A percentile compares a stretch with the other conserved stretches of the same genome.
These are phyloP conservation scores for Girardia tigrina DNA, from an alignment of 2,888 invertebrate genomes.

Conservation along the genomic window DNA sequence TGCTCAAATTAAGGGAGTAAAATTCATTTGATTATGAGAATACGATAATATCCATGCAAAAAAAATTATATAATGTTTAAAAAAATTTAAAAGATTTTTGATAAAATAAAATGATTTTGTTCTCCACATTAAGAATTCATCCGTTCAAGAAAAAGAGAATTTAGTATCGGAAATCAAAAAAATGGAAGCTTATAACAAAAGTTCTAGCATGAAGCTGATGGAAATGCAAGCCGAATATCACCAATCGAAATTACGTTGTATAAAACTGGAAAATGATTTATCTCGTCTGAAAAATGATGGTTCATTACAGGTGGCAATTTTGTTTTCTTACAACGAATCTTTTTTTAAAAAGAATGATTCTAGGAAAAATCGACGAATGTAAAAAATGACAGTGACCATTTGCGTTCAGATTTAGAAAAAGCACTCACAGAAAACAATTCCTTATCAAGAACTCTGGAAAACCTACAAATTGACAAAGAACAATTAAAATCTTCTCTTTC, in stretches of 20 bases:
- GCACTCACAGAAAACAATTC: not conserved
- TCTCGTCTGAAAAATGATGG: not conserved
- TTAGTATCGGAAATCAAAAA: not conserved
- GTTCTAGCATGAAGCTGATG: not conserved
- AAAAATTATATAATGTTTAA: too few species aligned
- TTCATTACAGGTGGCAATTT: not conserved
- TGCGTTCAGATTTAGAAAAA: not conserved
- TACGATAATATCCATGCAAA: too few species aligned
- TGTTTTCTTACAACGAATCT: too few species aligned
- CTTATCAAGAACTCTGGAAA: not conserved
- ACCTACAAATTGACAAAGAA: not conserved
- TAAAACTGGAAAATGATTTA: not conserved
- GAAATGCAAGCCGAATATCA: constrained; percentile 4
- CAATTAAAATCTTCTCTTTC: not conserved
- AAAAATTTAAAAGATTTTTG: too few species aligned
- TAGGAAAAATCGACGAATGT: not conserved
- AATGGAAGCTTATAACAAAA: not conserved
- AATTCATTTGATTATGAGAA: too few species aligned
- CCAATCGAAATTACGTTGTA: not conserved
- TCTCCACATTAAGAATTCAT: not conserved
- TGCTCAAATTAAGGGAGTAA: too few species aligned
- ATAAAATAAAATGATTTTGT: too few species aligned
- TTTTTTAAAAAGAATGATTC: too few species aligned
- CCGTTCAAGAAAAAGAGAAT: not conserved
- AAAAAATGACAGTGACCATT: not conserved